phyloP scores from a whole-genome alignment of 92 coral and sea anemone species.

The Epizoanthus rinbou region DNA sequence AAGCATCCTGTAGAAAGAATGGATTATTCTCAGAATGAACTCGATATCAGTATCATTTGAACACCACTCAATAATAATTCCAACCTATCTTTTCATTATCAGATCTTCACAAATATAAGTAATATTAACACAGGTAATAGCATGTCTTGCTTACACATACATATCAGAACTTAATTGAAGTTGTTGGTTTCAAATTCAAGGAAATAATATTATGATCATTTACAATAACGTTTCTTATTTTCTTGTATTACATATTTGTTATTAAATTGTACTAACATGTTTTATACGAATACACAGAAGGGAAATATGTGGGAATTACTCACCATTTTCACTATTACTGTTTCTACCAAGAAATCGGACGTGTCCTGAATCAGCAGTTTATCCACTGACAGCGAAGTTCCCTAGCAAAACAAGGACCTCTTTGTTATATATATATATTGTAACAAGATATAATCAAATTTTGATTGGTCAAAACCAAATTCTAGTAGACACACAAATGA shows the following conservation, averaged over 20 bases:
- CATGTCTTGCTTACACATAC: too few species aligned
- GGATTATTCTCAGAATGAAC: not conserved
- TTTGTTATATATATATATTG: not conserved
- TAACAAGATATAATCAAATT: not conserved
- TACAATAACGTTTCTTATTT: not conserved
- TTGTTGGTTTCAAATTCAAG: too few species aligned
- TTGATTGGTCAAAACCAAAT: not conserved
- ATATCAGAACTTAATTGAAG: too few species aligned
- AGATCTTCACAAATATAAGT: too few species aligned
- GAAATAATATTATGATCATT: not conserved
- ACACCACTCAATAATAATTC: too few species aligned
- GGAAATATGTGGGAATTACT: conserved; percentile 1
- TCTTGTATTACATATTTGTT: too few species aligned
- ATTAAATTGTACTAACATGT: not conserved
- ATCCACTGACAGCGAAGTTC: conserved; percentile 67
- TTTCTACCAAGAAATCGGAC: conserved; percentile 77
- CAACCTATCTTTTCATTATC: too few species aligned
- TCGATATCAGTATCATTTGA: too few species aligned
- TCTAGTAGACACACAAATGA: not conserved
- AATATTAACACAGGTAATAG: too few species aligned
- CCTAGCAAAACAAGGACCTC: conserved; percentile 36
- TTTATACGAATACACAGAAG: not conserved
- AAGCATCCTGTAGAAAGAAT: not conserved
- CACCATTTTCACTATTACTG: conserved; percentile 86
- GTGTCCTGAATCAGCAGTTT: conserved; percentile 87